These are phyloP conservation scores for Deilephila porcellus DNA, from an alignment of 2,888 invertebrate species.

Conservation along the genomic window DNA sequence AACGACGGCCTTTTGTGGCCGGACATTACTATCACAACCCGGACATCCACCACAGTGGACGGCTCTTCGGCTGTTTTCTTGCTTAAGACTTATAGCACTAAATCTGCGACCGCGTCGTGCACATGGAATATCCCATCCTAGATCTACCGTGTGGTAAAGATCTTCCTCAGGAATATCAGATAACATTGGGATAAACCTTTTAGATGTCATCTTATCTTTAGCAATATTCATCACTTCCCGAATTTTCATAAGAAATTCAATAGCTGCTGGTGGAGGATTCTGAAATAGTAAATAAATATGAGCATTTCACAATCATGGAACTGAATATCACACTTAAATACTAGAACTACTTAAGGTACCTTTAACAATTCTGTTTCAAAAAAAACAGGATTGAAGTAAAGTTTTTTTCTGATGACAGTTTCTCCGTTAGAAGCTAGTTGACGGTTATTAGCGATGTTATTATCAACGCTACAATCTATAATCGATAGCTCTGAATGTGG, in stretches of 20 bases:
- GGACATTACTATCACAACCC: slow-evolving; percentile 83
- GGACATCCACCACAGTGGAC: slow-evolving; percentile 87
- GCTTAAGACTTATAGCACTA: slow-evolving; percentile 85
- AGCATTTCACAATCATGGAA: not conserved
- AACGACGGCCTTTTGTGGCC: slow-evolving; percentile 59
- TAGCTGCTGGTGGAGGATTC: slow-evolving; percentile 95
- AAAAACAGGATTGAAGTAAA: slow-evolving; percentile 96
- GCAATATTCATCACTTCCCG: slow-evolving; percentile 95
- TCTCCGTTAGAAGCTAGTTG: slow-evolving; percentile 69
- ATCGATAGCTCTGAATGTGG: slow-evolving; percentile 81
- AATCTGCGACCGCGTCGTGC: slow-evolving; percentile 81
- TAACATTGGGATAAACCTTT: slow-evolving; percentile 91
- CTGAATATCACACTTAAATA: not conserved
- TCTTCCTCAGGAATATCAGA: slow-evolving; percentile 93
- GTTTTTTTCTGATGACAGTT: slow-evolving; percentile 86
- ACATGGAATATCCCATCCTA: slow-evolving; percentile 79
- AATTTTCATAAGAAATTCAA: slow-evolving; percentile 94
- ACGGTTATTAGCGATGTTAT: slow-evolving; percentile 52
- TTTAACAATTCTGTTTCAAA: slow-evolving; percentile 93
- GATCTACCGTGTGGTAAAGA: slow-evolving; percentile 75
- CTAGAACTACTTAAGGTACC: slow-evolving; percentile 76
- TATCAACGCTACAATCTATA: slow-evolving; percentile 72
- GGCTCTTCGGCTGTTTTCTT: slow-evolving; percentile 85
- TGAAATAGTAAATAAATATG: slow-evolving; percentile 65
- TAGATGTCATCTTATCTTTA: slow-evolving; percentile 93